Conservation (phyloP, 2,888 invertebrate genomes). For the Pammene aurita region DNA sequence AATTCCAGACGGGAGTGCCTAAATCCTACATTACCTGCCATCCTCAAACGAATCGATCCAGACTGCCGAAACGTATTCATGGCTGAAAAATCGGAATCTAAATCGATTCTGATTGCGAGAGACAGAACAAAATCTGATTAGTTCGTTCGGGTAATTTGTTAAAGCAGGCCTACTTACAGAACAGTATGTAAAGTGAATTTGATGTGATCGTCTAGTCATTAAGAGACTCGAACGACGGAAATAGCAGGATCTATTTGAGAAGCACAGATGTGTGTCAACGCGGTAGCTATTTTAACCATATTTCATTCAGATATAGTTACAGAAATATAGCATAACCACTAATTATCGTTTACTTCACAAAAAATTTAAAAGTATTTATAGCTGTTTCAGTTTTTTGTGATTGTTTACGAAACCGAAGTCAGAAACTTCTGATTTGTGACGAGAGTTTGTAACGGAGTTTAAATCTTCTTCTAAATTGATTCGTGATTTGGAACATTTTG, state of each 20-base stretch:
- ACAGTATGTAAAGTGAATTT: conserved; percentile 60
- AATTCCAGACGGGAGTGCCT: conserved; percentile 26
- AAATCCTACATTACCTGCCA: conserved; percentile 24
- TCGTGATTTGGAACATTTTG: conserved; percentile 6
- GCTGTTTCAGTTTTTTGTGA: background rate
- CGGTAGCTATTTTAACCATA: conserved; percentile 62
- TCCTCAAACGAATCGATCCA: conserved; percentile 28
- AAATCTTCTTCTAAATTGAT: background rate
- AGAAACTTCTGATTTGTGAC: background rate
- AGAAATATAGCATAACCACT: conserved; percentile 20
- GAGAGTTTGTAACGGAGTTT: no score
- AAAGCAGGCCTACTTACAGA: conserved; percentile 52
- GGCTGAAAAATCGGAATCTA: conserved; percentile 35
- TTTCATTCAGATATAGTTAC: conserved; percentile 38
- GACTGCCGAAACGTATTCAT: conserved; percentile 29
- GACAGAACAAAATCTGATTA: conserved; percentile 21
- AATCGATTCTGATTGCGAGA: conserved; percentile 21
- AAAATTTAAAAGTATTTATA: background rate
- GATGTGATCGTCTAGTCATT: conserved; percentile 72
- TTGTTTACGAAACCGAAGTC: background rate
- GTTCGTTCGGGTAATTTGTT: conserved; percentile 23
- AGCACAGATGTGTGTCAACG: conserved; percentile 77
- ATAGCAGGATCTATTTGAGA: conserved; percentile 72
- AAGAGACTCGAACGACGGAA: conserved; percentile 68
- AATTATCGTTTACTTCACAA: conserved; percentile 4